Base-by-base conservation (phyloP, 1,140 invertebrate genomes). In the Drosophila baimaii region DNA sequence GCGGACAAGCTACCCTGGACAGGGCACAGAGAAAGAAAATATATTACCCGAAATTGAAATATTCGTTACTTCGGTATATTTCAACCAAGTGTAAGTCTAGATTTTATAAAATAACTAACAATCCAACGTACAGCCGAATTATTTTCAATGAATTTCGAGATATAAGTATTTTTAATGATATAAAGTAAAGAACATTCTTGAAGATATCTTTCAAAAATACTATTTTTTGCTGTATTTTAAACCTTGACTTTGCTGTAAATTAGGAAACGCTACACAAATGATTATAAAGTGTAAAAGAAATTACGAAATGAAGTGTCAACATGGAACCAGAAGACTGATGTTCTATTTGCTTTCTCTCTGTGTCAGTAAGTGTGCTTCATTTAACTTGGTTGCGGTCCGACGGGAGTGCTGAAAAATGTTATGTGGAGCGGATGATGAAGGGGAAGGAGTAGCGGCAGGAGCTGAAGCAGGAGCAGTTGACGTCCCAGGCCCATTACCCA, bases 321-420 rank as follows among this genome's bases (percentile, higher is more conserved):
- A 21, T 15, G 8, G 13, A 54, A 33, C 2, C 13, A 35, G 2
- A 8, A 10, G 33, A 39, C 31, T 15, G 3, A n/a, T 21, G 27
- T 39, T 13, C 17, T 33, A 25, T 39, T 65, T 44, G 8, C 39
- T 62, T 62, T 47, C 35, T 21, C n/a, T 9, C 23, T 27, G 39
- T 39, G 15, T 12, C 19, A 27, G 49, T 31, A 52, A 63, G 47
- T 68, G 81, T 88, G 82, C 83, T 83, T 86, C 72, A 88, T 86
- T 86, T 88, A 77, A 88, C 83, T 73, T 79, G 79, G 83, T 69
- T 86, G 82, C 76, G 82, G 79, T 77, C 66, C 62, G 70, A 69
- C 69, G 74, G 68, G 51, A 39, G 81, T 70, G 47, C 49, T 77
- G 74, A 39, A 35, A 47, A 58, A 25, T 31, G 61, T 37, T 49